phyloP scores from a whole-genome alignment of 2,888 invertebrate species.

The Neuroscelio doddi region DNA sequence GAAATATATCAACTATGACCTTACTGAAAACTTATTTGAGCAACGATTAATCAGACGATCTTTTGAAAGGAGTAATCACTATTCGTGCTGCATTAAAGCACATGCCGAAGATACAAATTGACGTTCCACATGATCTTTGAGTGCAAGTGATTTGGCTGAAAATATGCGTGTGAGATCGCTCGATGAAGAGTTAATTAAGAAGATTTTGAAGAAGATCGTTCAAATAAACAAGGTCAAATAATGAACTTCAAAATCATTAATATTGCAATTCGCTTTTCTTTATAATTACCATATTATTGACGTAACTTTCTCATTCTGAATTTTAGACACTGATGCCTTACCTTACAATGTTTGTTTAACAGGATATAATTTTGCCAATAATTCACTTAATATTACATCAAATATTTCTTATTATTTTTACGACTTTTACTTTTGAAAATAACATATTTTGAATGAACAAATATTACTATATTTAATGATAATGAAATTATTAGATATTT shows the following conservation, averaged over 20 bases:
- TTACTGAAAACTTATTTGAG: neutral
- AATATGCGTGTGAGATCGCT: conserved; percentile 36
- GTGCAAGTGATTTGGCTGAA: neutral
- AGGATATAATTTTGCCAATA: too few species aligned
- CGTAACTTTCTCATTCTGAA: neutral
- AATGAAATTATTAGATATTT: too few species aligned
- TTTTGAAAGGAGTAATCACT: neutral
- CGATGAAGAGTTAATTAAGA: conserved; percentile 52
- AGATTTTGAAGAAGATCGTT: conserved; percentile 49
- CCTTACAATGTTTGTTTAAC: too few species aligned
- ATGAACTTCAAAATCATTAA: conserved; percentile 48
- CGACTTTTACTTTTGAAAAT: too few species aligned
- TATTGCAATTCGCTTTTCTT: neutral
- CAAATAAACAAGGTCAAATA: conserved; percentile 41
- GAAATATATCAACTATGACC: conserved; percentile 1
- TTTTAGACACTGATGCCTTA: too few species aligned
- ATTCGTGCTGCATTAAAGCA: neutral
- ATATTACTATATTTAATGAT: too few species aligned
- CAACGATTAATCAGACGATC: conserved; percentile 1
- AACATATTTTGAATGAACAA: too few species aligned
- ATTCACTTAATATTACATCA: too few species aligned
- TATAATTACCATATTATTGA: neutral
- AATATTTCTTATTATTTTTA: too few species aligned
- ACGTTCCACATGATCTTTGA: neutral
- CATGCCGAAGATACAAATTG: conserved; percentile 5